These are phyloP conservation scores for Poecile atricapillus DNA, from an alignment of 2,113 vertebrate genomes.

Conservation along the genomic window DNA sequence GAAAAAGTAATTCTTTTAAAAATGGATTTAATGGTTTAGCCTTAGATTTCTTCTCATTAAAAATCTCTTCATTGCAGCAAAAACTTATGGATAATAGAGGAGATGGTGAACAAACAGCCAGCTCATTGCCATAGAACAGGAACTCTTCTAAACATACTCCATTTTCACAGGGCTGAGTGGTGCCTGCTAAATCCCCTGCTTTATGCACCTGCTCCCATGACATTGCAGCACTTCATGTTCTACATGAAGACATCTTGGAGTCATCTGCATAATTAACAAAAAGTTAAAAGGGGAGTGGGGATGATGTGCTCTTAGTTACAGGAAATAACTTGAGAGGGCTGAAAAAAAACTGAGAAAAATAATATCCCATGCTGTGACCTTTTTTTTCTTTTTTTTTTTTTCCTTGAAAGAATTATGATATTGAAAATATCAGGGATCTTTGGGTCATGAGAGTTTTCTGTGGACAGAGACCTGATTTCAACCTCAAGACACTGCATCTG, in stretches of 20 bases:
- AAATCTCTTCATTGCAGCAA: not conserved
- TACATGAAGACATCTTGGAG: not conserved
- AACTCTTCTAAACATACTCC: not conserved
- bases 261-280: not conserved
- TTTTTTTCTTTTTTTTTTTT: not conserved
- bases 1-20: not conserved
- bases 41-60: not conserved
- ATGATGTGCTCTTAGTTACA: not conserved
- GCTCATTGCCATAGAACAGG: not conserved
- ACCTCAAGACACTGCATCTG: conserved; percentile 34
- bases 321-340: not conserved
- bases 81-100: not conserved
- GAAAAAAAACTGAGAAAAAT: not conserved
- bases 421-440: not conserved
- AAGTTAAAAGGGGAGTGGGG: not conserved
- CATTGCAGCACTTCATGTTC: not conserved
- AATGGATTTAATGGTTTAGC: not conserved
- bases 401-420: not conserved
- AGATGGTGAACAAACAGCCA: not conserved
- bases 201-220: not conserved
- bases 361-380: not conserved
- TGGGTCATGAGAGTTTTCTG: not conserved
- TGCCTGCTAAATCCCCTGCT: not conserved
- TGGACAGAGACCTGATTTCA: not conserved
- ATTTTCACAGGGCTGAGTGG: not conserved